Percentiles rank a stretch among this genome's conserved stretches.
These are phyloP conservation scores for Eumacrocentrus americanus DNA, from an alignment of 2,888 invertebrate species.

Conservation along the genomic window DNA sequence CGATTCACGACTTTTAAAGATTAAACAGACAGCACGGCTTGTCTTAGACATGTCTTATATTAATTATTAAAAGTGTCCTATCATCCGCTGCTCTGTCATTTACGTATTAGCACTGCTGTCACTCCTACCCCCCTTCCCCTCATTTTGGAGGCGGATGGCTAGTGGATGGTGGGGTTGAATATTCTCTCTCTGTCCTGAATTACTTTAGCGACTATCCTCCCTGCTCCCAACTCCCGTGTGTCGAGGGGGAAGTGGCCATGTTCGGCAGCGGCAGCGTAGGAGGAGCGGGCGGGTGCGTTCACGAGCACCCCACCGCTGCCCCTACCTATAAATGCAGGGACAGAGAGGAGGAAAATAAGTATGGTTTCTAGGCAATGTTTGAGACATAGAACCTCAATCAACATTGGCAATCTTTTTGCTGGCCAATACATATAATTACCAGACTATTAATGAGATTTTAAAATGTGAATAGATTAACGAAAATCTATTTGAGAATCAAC, in stretches of 20 bases:
- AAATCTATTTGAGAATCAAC: not conserved
- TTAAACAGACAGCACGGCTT: too few relatives aligned
- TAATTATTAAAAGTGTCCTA: too few relatives aligned
- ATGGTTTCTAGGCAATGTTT: not conserved
- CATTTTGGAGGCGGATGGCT: conserved; percentile 1
- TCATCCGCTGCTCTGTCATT: not conserved
- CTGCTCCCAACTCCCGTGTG: conserved; percentile 12
- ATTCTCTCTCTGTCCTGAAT: conserved; percentile 37
- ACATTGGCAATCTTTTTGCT: too few relatives aligned
- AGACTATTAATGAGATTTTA: too few relatives aligned
- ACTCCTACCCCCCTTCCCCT: conserved; percentile 22
- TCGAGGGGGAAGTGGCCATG: conserved; percentile 61
- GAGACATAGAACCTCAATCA: not conserved
- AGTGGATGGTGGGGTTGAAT: conserved; percentile 23
- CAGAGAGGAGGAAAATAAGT: conserved; percentile 11
- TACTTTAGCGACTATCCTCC: conserved; percentile 45
- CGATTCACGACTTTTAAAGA: too few relatives aligned
- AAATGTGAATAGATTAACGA: too few relatives aligned
- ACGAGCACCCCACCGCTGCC: conserved; percentile 4
- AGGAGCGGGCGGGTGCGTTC: conserved; percentile 16
- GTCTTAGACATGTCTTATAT: too few relatives aligned
- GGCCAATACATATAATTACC: not conserved
- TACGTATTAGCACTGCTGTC: conserved; percentile 5
- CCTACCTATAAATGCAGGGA: not conserved
- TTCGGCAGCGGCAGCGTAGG: not conserved